These are phyloP conservation scores for Leptarthrus brevirostris DNA, from an alignment of 2,888 invertebrate genomes.

Conservation along the genomic window DNA sequence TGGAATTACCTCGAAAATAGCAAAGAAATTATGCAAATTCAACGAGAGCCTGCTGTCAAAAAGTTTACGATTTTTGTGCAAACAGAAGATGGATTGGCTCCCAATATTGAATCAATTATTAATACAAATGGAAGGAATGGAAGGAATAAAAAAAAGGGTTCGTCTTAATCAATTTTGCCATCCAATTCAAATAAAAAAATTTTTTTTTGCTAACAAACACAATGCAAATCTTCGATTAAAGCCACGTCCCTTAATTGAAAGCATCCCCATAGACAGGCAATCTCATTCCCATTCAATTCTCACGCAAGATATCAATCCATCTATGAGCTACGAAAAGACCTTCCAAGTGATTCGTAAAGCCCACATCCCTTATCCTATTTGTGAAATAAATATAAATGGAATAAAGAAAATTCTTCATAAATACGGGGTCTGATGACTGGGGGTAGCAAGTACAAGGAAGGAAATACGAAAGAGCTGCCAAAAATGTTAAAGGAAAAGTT, in stretches of 20 bases:
- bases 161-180: conserved; percentile 33
- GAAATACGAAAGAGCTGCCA: neutral
- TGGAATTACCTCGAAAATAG: neutral
- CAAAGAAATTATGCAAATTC: conserved; percentile 19
- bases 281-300: conserved; percentile 29
- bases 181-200: conserved; percentile 24
- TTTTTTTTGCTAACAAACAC: conserved; percentile 31
- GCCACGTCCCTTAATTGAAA: conserved; percentile 20
- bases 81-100: neutral
- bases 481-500: conserved; percentile 28
- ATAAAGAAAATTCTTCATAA: neutral
- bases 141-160: conserved; percentile 12
- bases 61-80: conserved; percentile 1
- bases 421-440: neutral
- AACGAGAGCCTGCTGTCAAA: neutral
- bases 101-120: conserved; percentile 27
- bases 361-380: conserved; percentile 32
- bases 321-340: conserved; percentile 28
- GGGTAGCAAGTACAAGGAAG: too few species aligned
- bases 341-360: conserved; percentile 22
- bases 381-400: conserved; percentile 11
- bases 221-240: conserved; percentile 31
- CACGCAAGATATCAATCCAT: conserved; percentile 31
- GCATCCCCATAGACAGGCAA: conserved; percentile 19
- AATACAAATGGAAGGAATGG: conserved; percentile 21